Base-by-base conservation (phyloP, 2,113 vertebrate genomes). In the Meriones unguiculatus region DNA sequence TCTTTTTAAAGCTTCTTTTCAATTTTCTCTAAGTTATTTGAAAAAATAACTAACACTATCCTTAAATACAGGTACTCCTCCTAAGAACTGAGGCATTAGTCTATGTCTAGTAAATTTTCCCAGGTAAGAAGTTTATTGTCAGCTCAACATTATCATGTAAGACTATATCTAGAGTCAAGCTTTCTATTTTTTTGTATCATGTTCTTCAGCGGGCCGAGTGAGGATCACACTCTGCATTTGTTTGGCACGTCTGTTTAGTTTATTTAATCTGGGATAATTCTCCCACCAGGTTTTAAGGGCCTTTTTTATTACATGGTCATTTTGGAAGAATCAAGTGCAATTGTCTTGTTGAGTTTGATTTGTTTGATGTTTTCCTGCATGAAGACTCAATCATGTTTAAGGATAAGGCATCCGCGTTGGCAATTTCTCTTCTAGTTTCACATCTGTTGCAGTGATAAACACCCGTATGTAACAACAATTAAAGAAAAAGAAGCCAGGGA, bases 341-440 rank as follows among this genome's bases (percentile, higher is more conserved):
- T 57, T 85, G 38, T 82, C 28, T 82, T 81, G 52, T 64, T 90
- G 24, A 85, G 35, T 97, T 78, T 96, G 67, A 81, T 89, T 87
- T 70, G 80, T 91, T 15, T 92, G 59, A 76, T 35, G 24, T 77
- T 93, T 86, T 2, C 3, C 35, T 54, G 4, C 28, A 76, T 69
- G 59, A 84, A 90, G 38, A 52, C 81, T 90, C 32, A 92, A 30
- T 85, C 59, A 65, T 85, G n/a, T 87, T 87, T 69, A 87, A 69
- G 32, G 84, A 65, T 38, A 50, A 87, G 84, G 28, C 46, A 69
- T 50, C 84, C 41, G 24, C 41, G 52, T 50, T 69, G 84, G 30
- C 28, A 87, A 87, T 69, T 32, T 87, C 84, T 69, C 5, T 35
- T 52, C 64, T 18, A 35, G 41, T 69, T 13, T 52, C 84, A 52